Evolutionary conservation across 64 coral and sea anemone genomes (phyloP), one percentile per base, ranked within the genome.

Genomic region (Actinia equina): DNA sequence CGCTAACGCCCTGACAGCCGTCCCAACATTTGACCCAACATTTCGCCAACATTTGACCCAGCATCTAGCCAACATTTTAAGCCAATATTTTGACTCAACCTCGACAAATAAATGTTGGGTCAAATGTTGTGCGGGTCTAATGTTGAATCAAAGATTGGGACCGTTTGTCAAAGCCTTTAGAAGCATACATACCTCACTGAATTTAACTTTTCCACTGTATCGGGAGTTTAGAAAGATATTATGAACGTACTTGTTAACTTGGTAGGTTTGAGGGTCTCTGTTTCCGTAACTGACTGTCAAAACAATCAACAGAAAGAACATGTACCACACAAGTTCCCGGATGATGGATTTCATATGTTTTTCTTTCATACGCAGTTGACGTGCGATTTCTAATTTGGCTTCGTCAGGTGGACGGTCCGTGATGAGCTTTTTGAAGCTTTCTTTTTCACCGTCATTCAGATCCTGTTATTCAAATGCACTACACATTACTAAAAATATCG

Each of bases 341-440:
- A 95, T 95, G 20, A 95, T 91, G 19, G 89, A 88, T 43, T 88
- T 71, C 94, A 95, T 95, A 37, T 91, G 89, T 59, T 92, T 95
- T 86, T 89, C 86, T 52, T 92, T 95, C 86, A 89, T 83, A 3
- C 89, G 82, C 8, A 89, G 87, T 54, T 95, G 74, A 15, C 94
- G 87, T 1, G 84, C 87, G 20, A 87, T 87, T 26, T 92, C 87
- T 11, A 95, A 63, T 60, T 95, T 82, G 2, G 87, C 94, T 53
- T 92, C 90, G 54, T 86, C 87, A 17, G 90, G 94, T 8, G 94
- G 94, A 9, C 88, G 86, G 44, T 88, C 85, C 7, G 53, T 90
- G 56, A 90, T 94, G n/a, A 94, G 44, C 63, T 86, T 89, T 63
- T 94, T 94, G 30, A 94, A 59, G 14, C 52, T 45, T 46, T 89